Base-by-base conservation (phyloP, 2,888 invertebrate species). In the Eupithecia insigniata region DNA sequence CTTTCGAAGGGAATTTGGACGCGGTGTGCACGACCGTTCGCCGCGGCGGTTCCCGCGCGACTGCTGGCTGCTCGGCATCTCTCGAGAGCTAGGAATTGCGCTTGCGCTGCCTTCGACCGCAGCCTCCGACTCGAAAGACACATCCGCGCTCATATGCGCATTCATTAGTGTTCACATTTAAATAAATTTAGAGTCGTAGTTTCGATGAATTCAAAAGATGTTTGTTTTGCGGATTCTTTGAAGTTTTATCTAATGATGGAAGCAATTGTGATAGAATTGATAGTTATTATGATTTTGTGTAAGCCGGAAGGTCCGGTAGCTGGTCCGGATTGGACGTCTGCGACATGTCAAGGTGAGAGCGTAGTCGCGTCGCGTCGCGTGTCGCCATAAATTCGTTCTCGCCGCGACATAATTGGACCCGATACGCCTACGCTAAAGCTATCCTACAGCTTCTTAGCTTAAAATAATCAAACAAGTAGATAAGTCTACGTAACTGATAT, bases 11-110 rank as follows among this genome's bases (percentile, higher is more conserved):
- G 80, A 80, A 79, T 80, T 78, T 79, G 78, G 77, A 81, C 82
- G 81, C 83, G 81, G 81, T 80, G 82, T 76, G 72, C 78, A 79
- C 89, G 89, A 86, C 89, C 84, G 81, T 80, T 69, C 81, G 87
- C 89, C 88, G 90, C 91, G 85, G 89, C 84, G 92, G 86, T 87
- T 87, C 87, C 86, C 91, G 91, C 90, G 92, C 91, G 90, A 93
- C 93, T 94, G 90, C 83, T 86, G 84, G 85, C 81, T 73, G 83
- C 82, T 82, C 86, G 84, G 85, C 81, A 74, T 83, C 82, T 84
- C 83, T 78, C 82, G 82, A 83, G 78, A 81, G 81, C 84, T 82
- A 83, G 82, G 78, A 85, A 86, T 86, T 85, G 84, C 88, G 89
- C 87, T 86, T 82, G 87, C 88, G 89, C 91, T 90, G 89, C 89